Conservation (phyloP, 2,797 vertebrate species). For the Philypnodon macrostomus region DNA sequence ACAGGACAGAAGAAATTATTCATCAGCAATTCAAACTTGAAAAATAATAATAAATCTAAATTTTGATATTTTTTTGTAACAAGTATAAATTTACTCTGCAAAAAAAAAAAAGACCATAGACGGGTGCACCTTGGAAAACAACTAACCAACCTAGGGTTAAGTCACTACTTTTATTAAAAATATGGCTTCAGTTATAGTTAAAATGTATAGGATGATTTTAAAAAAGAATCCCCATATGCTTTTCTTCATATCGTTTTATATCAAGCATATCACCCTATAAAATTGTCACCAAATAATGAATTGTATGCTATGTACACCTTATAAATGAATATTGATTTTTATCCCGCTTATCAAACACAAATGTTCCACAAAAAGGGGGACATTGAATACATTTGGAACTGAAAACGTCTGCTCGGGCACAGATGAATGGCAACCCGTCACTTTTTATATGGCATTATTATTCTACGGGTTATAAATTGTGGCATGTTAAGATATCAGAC, state of each 20-base stretch:
- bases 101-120: no score
- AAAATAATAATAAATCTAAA: no score
- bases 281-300: conserved; percentile 65
- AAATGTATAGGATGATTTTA: no score
- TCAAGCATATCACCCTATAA: conserved; percentile 32
- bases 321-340: conserved; percentile 73
- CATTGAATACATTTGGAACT: conserved; percentile 54
- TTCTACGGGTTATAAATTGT: conserved; percentile 81
- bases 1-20: no score
- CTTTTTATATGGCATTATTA: conserved; percentile 85
- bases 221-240: no score
- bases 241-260: conserved; percentile 6
- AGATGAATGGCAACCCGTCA: conserved; percentile 66
- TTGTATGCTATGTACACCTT: conserved; percentile 47
- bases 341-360: conserved; percentile 67
- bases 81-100: no score
- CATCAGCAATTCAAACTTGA: no score
- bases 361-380: conserved; percentile 58
- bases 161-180: no score
- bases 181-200: no score
- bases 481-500: conserved; percentile 82
- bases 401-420: conserved; percentile 45
- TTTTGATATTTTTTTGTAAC: no score
- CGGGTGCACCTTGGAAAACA: no score
- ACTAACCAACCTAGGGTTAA: no score